Conservation (phyloP, 2,113 vertebrate species). For the Amblyopsis rosae region DNA sequence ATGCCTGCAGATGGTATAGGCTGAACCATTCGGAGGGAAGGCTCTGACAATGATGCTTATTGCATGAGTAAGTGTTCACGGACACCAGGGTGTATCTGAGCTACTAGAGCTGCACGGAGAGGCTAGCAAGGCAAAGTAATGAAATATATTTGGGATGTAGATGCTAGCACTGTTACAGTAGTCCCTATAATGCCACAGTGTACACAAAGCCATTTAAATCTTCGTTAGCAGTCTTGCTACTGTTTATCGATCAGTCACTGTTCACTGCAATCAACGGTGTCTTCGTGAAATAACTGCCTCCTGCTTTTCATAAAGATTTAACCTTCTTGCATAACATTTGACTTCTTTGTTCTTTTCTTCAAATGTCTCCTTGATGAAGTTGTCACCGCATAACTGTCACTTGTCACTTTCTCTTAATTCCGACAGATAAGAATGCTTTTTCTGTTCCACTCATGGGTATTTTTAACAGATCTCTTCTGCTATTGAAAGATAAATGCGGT, state of each 20-base stretch:
- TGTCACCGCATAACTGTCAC: conserved; percentile 73
- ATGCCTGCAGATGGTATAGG: conserved; percentile 73
- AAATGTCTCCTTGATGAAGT: conserved; percentile 63
- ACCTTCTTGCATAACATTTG: conserved; percentile 51
- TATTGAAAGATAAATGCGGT: conserved; percentile 75
- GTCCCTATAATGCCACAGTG: conserved; percentile 22
- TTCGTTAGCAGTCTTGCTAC: conserved; percentile 62
- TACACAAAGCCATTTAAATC: conserved; percentile 56
- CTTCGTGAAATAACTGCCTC: conserved; percentile 55
- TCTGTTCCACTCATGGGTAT: conserved; percentile 61
- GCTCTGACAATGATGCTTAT: conserved; percentile 72
- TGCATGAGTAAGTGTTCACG: conserved; percentile 69
- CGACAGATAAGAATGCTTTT: conserved; percentile 71
- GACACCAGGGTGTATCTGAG: conserved; percentile 52
- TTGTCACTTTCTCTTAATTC: conserved; percentile 77
- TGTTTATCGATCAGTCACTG: conserved; percentile 72
- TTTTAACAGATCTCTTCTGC: conserved; percentile 65
- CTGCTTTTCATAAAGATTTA: conserved; percentile 64
- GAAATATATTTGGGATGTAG: too few species aligned
- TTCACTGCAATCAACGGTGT: conserved; percentile 69
- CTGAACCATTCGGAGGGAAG: conserved; percentile 64
- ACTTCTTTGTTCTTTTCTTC: conserved; percentile 70
- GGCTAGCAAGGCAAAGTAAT: not conserved
- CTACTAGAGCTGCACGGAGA: conserved; percentile 18
- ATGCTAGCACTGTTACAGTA: not conserved